A percentile compares a stretch with the other conserved stretches of the same genome.
These are phyloP conservation scores for Melanitta fusca DNA, from an alignment of 2,797 vertebrate species.

Conservation along the genomic window DNA sequence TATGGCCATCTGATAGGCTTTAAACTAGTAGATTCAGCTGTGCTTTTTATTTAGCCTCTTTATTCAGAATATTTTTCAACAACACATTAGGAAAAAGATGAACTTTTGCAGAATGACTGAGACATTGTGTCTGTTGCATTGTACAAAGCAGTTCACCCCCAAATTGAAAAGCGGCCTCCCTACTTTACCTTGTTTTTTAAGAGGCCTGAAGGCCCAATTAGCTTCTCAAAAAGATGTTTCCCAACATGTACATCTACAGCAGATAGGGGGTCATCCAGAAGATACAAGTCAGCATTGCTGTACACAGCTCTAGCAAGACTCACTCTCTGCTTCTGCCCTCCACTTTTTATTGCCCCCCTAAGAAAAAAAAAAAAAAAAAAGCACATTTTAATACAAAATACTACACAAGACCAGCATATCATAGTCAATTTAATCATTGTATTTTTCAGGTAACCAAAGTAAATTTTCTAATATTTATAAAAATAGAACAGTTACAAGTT, in stretches of 20 bases:
- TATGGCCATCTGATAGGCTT: background rate
- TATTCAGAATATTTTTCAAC: background rate
- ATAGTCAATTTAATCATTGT: background rate
- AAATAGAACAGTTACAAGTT: background rate
- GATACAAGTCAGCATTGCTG: constrained; percentile 55
- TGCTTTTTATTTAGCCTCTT: background rate
- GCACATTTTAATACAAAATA: background rate
- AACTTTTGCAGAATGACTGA: background rate
- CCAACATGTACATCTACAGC: constrained; percentile 67
- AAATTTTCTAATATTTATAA: background rate
- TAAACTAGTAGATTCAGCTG: background rate
- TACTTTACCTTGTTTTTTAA: constrained; percentile 62
- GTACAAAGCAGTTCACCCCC: background rate
- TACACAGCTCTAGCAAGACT: constrained; percentile 70
- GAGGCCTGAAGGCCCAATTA: constrained; percentile 56
- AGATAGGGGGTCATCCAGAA: constrained; percentile 66
- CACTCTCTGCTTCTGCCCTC: constrained; percentile 70
- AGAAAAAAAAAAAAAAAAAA: background rate
- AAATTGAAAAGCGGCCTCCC: background rate
- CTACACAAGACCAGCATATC: background rate
- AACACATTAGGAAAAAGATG: background rate
- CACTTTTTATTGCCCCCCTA: constrained; percentile 68
- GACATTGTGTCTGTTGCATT: background rate
- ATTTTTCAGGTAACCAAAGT: background rate
- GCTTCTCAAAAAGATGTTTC: constrained; percentile 72